Conservation (phyloP, 2,888 invertebrate species). For the Apamea crenata region DNA sequence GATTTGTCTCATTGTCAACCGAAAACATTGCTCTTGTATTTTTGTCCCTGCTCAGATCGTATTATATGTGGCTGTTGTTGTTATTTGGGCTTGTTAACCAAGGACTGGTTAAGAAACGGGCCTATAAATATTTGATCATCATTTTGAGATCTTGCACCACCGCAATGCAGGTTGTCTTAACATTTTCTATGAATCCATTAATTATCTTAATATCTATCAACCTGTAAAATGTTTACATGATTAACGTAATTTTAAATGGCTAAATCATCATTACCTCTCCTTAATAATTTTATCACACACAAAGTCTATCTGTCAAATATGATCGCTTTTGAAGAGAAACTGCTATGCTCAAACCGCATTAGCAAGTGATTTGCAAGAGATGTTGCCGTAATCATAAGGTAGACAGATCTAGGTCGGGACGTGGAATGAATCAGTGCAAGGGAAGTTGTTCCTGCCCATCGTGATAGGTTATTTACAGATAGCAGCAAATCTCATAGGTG, state of each 20-base stretch:
- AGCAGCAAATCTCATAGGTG: not conserved
- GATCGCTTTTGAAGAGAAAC: slow-evolving; percentile 1
- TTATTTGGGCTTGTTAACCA: slow-evolving; percentile 61
- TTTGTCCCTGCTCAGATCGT: slow-evolving; percentile 75
- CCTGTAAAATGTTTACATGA: not conserved
- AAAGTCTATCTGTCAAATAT: not conserved
- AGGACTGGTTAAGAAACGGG: slow-evolving; percentile 32
- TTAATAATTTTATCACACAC: not conserved
- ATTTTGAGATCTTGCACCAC: slow-evolving; percentile 11
- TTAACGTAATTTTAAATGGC: not conserved
- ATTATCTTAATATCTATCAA: not conserved
- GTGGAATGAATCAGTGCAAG: slow-evolving; percentile 23
- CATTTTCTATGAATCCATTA: not conserved
- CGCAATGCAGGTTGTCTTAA: not conserved
- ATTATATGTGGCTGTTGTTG: slow-evolving; percentile 71
- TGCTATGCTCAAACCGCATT: not conserved
- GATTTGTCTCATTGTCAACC: slow-evolving; percentile 82
- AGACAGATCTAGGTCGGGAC: slow-evolving; percentile 45
- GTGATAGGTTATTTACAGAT: slow-evolving; percentile 11
- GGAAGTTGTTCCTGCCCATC: slow-evolving; percentile 24
- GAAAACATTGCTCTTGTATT: slow-evolving; percentile 84
- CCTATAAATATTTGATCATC: slow-evolving; percentile 30
- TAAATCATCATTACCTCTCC: not conserved
- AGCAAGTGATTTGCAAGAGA: slow-evolving; percentile 27
- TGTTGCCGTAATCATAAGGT: slow-evolving; percentile 13